Percentiles rank a stretch among this genome's conserved stretches.
phyloP scores from a whole-genome alignment of 2,113 vertebrate species.

The Eira barbara region DNA sequence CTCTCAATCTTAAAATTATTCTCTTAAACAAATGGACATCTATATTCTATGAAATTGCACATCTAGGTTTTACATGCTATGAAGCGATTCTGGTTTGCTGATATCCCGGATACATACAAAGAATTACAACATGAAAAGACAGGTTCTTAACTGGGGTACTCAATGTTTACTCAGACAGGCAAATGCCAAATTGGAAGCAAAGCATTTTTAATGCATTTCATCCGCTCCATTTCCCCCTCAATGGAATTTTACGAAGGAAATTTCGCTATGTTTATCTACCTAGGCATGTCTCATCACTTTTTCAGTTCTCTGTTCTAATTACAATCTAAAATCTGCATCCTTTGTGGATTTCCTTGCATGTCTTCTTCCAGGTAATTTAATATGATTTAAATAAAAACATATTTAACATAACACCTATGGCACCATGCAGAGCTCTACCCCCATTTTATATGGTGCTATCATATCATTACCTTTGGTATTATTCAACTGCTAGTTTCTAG shows the following conservation, averaged over 20 bases:
- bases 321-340: background rate
- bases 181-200: conserved; percentile 35
- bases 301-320: conserved; percentile 35
- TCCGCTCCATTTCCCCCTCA: background rate
- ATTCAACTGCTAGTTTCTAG: conserved; percentile 8
- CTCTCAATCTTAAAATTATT: conserved; percentile 21
- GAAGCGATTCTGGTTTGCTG: background rate
- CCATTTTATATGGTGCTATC: background rate
- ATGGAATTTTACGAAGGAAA: conserved; percentile 24
- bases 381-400: background rate
- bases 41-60: background rate
- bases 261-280: background rate
- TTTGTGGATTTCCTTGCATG: background rate
- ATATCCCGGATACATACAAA: background rate
- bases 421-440: background rate
- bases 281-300: background rate
- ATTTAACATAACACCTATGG: background rate
- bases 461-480: background rate
- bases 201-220: conserved; percentile 23
- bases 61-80: conserved; percentile 8
- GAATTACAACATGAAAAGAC: background rate
- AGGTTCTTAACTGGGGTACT: background rate
- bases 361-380: conserved; percentile 9
- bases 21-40: background rate
- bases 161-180: background rate